Evolutionary conservation across 2,797 vertebrate species (phyloP).

Genomic region (Tachyglossus aculeatus): DNA sequence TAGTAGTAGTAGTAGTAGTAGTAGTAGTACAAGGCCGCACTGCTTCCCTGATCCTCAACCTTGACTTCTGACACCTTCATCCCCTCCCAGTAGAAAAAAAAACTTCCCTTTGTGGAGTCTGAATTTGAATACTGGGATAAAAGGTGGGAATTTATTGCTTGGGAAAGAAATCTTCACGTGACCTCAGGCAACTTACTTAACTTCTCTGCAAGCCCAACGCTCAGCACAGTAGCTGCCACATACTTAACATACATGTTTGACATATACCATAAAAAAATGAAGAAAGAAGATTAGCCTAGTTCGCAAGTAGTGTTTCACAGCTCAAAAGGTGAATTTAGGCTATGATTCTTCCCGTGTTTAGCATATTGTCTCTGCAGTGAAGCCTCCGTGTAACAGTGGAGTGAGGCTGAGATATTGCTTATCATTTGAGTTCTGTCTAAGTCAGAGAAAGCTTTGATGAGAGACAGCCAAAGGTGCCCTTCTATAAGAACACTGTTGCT

Average conservation of each 20-base stretch:
- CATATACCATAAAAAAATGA: too few species aligned
- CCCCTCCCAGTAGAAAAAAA: too few species aligned
- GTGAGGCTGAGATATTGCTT: neutral
- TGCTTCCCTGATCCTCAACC: too few species aligned
- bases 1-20: too few species aligned
- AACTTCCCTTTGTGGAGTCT: neutral
- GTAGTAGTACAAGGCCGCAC: too few species aligned
- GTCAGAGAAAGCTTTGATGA: conserved; percentile 19
- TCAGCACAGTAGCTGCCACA: too few species aligned
- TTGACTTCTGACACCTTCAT: too few species aligned
- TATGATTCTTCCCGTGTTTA: neutral
- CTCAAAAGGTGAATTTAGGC: conserved; percentile 3
- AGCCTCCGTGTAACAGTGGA: too few species aligned
- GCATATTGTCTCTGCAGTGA: neutral
- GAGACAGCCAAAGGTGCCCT: conserved; percentile 4
- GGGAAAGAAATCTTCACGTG: too few species aligned
- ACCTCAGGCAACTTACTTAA: too few species aligned
- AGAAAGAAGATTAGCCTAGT: conserved; percentile 9
- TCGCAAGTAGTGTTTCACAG: neutral
- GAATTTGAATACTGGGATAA: neutral
- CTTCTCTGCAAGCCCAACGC: too few species aligned
- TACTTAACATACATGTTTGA: too few species aligned
- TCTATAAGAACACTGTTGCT: neutral
- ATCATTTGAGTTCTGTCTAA: conserved; percentile 8
- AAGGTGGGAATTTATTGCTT: neutral